Evolutionary conservation across 2,113 vertebrate species (phyloP), one percentile per base, ranked within the genome.

Genomic region (Illadopsis cleaveri): DNA sequence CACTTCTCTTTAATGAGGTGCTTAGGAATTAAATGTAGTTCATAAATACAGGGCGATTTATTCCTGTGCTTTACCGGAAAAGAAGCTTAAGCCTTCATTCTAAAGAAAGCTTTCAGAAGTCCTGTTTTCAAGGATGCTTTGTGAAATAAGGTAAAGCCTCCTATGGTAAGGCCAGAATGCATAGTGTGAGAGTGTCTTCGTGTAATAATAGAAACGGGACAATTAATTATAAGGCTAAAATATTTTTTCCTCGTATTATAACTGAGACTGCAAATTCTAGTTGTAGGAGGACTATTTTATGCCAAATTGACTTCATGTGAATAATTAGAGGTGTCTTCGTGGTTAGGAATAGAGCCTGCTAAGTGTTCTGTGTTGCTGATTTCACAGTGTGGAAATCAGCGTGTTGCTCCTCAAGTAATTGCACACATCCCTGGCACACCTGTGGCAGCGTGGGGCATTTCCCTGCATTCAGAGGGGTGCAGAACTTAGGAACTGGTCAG

Each of bases 1-100:
- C 80, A 18, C 20, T 68, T 89, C 86, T 65, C 38, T 95, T 95
- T 96, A 96, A 96, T 90, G 95, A 97, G 95, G 82, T 96, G 80
- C 92, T 96, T 93, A 90, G 90, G 93, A 90, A 93, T 89, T 96
- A 96, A 94, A 92, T 78, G 76, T 60, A 84, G 79, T 96, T 96
- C 89, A 89, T 96, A 96, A 96, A 97, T 93, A 90, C 91, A 75
- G 81, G 69, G 51, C 90, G 82, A 97, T 94, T 96, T 96, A 96
- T 94, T 95, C 72, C 60, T 68, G 47, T 66, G 76, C 94, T 93
- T 71, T 92, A 50, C 79, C 9, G 10, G 61, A 88, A 90, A 95
- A 93, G 90, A 65, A 89, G 83, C 90, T 92, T 95, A 96, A 93
- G 80, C 57, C 86, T 81, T 31, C 2, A 8, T 81, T 68, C 65